Evolutionary conservation across 2,888 invertebrate genomes (phyloP).

Genomic region (Calameuta filiformis): DNA sequence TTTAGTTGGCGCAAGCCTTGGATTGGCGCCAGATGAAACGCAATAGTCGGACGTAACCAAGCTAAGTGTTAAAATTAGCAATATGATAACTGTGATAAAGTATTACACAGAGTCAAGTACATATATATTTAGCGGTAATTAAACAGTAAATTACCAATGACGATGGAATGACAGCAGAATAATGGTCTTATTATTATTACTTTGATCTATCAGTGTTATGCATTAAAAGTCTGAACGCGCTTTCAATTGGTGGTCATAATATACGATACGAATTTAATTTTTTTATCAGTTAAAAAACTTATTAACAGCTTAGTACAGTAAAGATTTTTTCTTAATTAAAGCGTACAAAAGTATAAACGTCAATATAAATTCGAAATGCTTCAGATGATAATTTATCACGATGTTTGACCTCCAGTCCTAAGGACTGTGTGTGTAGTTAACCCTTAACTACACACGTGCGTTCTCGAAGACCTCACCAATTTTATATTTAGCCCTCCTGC

Average conservation of each 20-base stretch:
- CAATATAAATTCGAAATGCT: neutral
- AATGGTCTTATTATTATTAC: neutral
- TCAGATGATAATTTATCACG: neutral
- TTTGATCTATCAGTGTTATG: neutral
- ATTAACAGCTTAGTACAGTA: too few species aligned
- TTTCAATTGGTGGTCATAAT: neutral
- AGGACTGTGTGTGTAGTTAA: too few species aligned
- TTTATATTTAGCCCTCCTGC: too few species aligned
- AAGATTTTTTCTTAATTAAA: too few species aligned
- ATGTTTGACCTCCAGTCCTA: neutral
- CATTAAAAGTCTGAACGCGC: neutral
- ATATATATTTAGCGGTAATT: neutral
- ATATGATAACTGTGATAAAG: conserved; percentile 41
- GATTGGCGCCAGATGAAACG: conserved; percentile 48
- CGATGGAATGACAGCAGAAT: neutral
- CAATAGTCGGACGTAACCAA: conserved; percentile 30
- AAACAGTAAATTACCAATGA: neutral
- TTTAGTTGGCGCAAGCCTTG: conserved; percentile 46
- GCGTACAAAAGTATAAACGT: conserved; percentile 9
- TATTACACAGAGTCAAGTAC: neutral
- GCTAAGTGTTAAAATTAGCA: conserved; percentile 54
- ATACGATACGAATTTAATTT: neutral
- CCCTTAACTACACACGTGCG: too few species aligned
- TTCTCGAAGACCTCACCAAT: too few species aligned
- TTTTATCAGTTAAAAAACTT: too few species aligned